These are phyloP conservation scores for Ranitomeya imitator DNA, from an alignment of 2,113 vertebrate genomes.

Conservation along the genomic window DNA sequence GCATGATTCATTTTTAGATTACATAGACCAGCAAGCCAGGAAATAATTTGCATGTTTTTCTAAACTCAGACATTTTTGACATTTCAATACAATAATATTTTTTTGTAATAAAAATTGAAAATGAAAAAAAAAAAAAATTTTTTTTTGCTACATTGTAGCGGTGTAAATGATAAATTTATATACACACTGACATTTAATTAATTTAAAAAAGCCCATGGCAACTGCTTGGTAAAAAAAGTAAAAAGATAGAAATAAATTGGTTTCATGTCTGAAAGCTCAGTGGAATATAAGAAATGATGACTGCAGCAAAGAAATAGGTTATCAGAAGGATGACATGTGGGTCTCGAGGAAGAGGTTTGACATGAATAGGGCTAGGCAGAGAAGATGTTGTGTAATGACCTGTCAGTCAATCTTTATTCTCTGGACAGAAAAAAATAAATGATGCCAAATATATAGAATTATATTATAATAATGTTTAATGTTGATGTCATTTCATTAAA, in stretches of 20 bases:
- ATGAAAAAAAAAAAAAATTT: background rate
- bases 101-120: background rate
- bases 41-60: background rate
- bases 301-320: conserved; percentile 64
- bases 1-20: background rate
- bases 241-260: conserved; percentile 67
- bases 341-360: conserved; percentile 53
- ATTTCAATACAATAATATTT: conserved; percentile 13
- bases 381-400: conserved; percentile 33
- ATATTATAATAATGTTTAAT: background rate
- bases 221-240: conserved; percentile 60
- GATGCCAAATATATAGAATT: background rate
- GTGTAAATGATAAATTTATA: conserved; percentile 10
- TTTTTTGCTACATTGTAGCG: background rate
- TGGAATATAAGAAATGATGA: conserved; percentile 62
- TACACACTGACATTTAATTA: conserved; percentile 57
- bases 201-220: conserved; percentile 67
- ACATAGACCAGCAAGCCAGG: background rate
- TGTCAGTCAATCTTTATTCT: conserved; percentile 19
- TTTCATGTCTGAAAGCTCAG: conserved; percentile 63
- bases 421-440: background rate
- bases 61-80: background rate
- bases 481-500: background rate
- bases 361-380: conserved; percentile 46
- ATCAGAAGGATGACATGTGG: conserved; percentile 60